Evolutionary conservation across 1,140 invertebrate species (phyloP), one percentile per base, ranked within the genome.

Genomic region (Panagrolaimus sp.): DNA sequence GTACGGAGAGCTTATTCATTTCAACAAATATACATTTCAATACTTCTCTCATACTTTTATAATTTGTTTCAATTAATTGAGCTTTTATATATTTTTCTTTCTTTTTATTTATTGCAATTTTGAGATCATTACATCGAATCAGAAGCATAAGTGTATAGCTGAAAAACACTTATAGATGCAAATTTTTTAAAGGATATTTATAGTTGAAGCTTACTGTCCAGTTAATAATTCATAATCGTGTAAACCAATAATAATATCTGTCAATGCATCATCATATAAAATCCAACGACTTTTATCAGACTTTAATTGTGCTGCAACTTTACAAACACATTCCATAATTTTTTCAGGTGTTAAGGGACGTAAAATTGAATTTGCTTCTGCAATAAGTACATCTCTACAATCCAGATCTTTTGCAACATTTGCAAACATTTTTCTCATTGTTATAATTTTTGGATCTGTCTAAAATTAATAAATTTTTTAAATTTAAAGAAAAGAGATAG

Each of bases 341-440:
- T 16, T 57, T 57, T 20, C 27, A 20, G n/a, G 27, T 25, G 16
- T 25, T 27, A 57, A 25, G 9, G 9, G 51, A 11, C 11, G n/a
- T 20, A 11, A 27, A 57, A 27, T 16, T 25, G 51, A 1, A 2
- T 20, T 27, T 0, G 51, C n/a, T 8, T n/a, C 13, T 11, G 20
- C 51, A n/a, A 57, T 20, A 20, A 57, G 27, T 11, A 13, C 11
- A 25, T 16, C 13, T n/a, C 51, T 14, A 20, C 27, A 20, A 57
- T 57, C 51, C 11, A 57, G 20, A 11, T 57, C 8, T 20, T 57
- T 27, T 7, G 51, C 51, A 20, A 57, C 27, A 27, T 16, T 27
- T 20, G 51, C 11, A 57, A 57, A 57, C 51, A 57, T 57, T 57
- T 57, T 57, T 20, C 51, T 20, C 9, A 57, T 27, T 57, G 51